phyloP scores from a whole-genome alignment of 2,797 vertebrate species.

The Leptoclinus maculatus region DNA sequence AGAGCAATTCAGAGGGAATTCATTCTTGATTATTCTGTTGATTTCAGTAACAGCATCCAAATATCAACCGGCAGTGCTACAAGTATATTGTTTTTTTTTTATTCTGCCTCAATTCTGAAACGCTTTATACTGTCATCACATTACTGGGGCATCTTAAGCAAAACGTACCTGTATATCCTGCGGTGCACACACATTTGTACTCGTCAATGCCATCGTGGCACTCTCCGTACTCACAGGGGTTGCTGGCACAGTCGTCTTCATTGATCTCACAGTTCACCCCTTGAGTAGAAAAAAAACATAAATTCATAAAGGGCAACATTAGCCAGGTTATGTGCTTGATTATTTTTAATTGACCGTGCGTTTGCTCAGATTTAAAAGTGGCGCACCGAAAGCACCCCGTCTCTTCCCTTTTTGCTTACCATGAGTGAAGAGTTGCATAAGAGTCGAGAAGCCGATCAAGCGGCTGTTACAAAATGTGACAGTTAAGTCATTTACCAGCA shows the following conservation, averaged over 20 bases:
- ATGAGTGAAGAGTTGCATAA: not conserved
- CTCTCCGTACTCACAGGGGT: slow-evolving; percentile 89
- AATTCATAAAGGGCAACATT: not conserved
- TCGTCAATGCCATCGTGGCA: slow-evolving; percentile 93
- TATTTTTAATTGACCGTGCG: not conserved
- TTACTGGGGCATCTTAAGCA: not conserved
- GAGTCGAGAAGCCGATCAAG: not conserved
- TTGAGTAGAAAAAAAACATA: slow-evolving; percentile 70
- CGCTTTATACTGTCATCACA: not conserved
- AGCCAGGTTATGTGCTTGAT: not conserved
- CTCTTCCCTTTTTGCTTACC: not conserved
- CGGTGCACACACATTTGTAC: slow-evolving; percentile 91
- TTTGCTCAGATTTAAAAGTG: not conserved
- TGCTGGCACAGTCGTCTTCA: slow-evolving; percentile 92
- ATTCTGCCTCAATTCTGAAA: not conserved
- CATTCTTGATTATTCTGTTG: not conserved
- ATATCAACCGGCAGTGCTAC: not conserved
- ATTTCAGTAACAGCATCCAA: not conserved
- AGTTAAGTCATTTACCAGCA: slow-evolving; percentile 47
- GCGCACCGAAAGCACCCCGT: not conserved
- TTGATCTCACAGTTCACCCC: slow-evolving; percentile 95
- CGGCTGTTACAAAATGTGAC: not conserved
- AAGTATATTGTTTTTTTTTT: not conserved
- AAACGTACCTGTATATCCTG: slow-evolving; percentile 92
- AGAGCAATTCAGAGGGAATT: slow-evolving; percentile 25